phyloP scores from a whole-genome alignment of 2,113 vertebrate species.

The Xenopus tropicalis region UCB_Xtro_10.0 CM004444.2:103823501-103824000 shows the following conservation, averaged over 20 bases:
- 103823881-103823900: too few relatives aligned
- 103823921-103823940: too few relatives aligned
- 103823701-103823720: conserved; percentile 12
- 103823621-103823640: conserved; percentile 12
- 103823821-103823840: background rate
- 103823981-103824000: too few relatives aligned
- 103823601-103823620: conserved; percentile 6
- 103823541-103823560: background rate
- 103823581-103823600: conserved; percentile 10
- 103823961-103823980: too few relatives aligned
- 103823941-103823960: too few relatives aligned
- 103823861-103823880: too few relatives aligned
- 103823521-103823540: background rate
- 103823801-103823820: background rate
- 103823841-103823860: background rate
- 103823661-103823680: conserved; percentile 2
- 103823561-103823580: background rate
- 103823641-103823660: conserved; percentile 11
- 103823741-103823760: background rate
- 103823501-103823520: too few relatives aligned
- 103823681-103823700: background rate
- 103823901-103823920: too few relatives aligned
- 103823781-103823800: background rate
- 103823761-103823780: background rate
- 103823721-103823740: background rate